phyloP scores from a whole-genome alignment of 2,113 vertebrate species.

The Brevimyrus niger region DNA sequence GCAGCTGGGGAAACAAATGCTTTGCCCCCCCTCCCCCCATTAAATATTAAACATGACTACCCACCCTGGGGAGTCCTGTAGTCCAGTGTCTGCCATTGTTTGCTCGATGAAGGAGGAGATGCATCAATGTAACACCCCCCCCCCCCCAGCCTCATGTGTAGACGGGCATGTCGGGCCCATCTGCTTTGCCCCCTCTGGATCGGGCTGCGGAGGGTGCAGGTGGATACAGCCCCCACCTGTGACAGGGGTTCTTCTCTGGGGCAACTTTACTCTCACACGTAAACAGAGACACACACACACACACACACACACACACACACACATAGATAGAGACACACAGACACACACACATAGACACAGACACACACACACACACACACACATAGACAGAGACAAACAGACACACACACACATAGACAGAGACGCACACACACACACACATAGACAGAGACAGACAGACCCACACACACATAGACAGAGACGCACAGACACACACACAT shows the following conservation, averaged over 20 bases:
- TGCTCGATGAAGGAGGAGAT: neutral
- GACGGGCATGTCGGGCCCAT: neutral
- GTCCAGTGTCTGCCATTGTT: neutral
- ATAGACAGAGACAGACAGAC: no score
- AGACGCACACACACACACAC: no score
- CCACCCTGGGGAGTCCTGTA: neutral
- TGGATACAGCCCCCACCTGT: neutral
- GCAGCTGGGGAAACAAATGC: neutral
- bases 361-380: neutral
- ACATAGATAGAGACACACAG: neutral
- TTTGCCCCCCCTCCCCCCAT: neutral
- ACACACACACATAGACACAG: no score
- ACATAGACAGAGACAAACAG: no score
- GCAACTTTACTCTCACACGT: neutral
- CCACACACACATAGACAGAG: no score
- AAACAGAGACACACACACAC: neutral
- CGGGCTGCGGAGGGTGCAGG: neutral
- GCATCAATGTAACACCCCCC: neutral
- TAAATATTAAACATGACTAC: neutral
- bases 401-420: fast-evolving
- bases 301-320: neutral
- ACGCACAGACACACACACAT: no score
- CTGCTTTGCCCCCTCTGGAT: neutral
- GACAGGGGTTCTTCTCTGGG: neutral
- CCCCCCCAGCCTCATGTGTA: neutral